Evolutionary conservation across 2,888 invertebrate genomes (phyloP).

Genomic region (Tuta absoluta): DNA sequence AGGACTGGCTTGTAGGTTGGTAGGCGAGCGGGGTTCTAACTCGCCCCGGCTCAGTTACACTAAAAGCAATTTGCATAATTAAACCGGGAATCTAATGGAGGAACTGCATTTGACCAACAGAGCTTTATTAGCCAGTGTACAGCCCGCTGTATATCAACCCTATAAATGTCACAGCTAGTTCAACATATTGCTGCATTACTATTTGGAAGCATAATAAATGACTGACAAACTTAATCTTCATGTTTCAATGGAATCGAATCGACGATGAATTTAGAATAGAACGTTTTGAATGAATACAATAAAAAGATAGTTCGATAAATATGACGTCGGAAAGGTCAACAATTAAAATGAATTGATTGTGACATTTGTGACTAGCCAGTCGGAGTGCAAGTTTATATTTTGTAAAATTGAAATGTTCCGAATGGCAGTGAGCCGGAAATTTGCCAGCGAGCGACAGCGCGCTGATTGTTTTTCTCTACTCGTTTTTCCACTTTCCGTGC

Average conservation of each 20-base stretch:
- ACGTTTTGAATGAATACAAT: neutral
- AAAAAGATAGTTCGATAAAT: neutral
- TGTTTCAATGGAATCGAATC: slow-evolving; percentile 10
- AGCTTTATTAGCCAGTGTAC: slow-evolving; percentile 32
- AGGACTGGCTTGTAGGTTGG: slow-evolving; percentile 7
- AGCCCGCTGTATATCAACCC: slow-evolving; percentile 26
- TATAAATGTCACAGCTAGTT: slow-evolving; percentile 26
- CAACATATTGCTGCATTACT: slow-evolving; percentile 5
- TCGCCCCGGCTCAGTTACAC: slow-evolving; percentile 31
- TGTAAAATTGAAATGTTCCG: slow-evolving; percentile 66
- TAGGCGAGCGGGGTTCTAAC: slow-evolving; percentile 16
- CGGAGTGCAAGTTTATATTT: slow-evolving; percentile 57
- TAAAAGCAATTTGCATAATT: slow-evolving; percentile 41
- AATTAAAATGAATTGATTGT: slow-evolving; percentile 39
- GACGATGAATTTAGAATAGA: neutral
- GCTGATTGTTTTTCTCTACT: slow-evolving; percentile 58
- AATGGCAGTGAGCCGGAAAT: slow-evolving; percentile 67
- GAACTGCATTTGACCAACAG: slow-evolving; percentile 34
- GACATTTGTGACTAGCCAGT: slow-evolving; percentile 48
- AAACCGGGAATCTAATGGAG: slow-evolving; percentile 37
- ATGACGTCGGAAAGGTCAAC: neutral
- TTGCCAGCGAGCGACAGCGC: slow-evolving; percentile 55
- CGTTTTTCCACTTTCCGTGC: slow-evolving; percentile 57
- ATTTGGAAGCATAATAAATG: slow-evolving; percentile 8
- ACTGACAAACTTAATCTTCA: neutral